These are phyloP conservation scores for Sisor rabdophorus DNA, from an alignment of 2,113 vertebrate species.

Conservation along the genomic window DNA sequence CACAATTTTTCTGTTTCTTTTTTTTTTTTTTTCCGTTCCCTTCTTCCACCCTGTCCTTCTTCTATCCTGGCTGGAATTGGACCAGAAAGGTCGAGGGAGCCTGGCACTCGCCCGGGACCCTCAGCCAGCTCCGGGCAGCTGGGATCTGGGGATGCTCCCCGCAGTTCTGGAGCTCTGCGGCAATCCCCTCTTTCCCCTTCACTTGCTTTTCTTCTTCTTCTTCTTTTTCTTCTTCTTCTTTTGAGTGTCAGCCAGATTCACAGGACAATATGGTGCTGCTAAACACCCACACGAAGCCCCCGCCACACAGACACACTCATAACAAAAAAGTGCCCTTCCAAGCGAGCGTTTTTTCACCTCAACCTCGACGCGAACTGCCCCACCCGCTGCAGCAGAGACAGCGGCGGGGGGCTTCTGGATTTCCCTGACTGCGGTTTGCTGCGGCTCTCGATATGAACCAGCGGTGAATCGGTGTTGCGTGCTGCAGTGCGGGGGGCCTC, in stretches of 20 bases:
- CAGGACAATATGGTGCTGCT: conserved; percentile 65
- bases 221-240: conserved; percentile 44
- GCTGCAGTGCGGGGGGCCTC: neutral
- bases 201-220: conserved; percentile 59
- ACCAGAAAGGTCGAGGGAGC: conserved; percentile 64
- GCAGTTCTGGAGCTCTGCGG: conserved; percentile 63
- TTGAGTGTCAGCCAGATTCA: conserved; percentile 64
- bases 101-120: conserved; percentile 66
- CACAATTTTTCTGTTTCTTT: conserved; percentile 61
- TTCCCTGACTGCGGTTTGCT: conserved; percentile 48
- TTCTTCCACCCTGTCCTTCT: conserved; percentile 42
- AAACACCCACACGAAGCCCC: conserved; percentile 54
- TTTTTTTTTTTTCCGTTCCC: conserved; percentile 14
- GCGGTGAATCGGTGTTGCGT: conserved; percentile 18
- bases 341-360: conserved; percentile 61
- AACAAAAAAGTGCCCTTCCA: conserved; percentile 38
- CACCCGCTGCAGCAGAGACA: conserved; percentile 59
- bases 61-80: conserved; percentile 56
- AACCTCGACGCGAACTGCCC: conserved; percentile 58
- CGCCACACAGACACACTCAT: conserved; percentile 44
- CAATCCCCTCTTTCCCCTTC: conserved; percentile 56
- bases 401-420: conserved; percentile 63
- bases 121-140: conserved; percentile 70
- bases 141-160: conserved; percentile 70
- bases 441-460: conserved; percentile 45